phyloP scores from a whole-genome alignment of 2,888 invertebrate species.

The Smittia sp. region DNA sequence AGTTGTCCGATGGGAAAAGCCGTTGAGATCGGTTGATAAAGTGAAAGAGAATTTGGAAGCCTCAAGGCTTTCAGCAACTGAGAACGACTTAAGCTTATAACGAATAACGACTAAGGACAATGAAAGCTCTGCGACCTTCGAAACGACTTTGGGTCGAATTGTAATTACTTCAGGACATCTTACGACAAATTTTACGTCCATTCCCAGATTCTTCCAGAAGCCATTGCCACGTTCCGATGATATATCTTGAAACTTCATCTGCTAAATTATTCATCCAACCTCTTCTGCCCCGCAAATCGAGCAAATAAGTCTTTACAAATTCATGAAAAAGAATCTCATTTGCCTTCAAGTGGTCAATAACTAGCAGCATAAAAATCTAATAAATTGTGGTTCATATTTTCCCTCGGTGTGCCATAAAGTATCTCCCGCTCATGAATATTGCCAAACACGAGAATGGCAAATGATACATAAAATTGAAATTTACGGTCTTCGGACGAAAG shows the following conservation, averaged over 20 bases:
- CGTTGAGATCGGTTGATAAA: neutral
- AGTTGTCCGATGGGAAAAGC: neutral
- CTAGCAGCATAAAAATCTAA: slow-evolving; percentile 35
- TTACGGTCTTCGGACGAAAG: slow-evolving; percentile 5
- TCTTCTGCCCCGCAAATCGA: neutral
- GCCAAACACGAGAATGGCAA: slow-evolving; percentile 32
- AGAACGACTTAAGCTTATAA: too few relatives aligned
- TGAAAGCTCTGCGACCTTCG: too few relatives aligned
- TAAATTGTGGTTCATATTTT: slow-evolving; percentile 34
- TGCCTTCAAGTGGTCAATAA: slow-evolving; percentile 41
- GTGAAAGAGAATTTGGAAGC: too few relatives aligned
- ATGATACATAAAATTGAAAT: slow-evolving; percentile 41
- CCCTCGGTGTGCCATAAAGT: slow-evolving; percentile 29
- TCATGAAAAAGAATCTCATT: slow-evolving; percentile 37
- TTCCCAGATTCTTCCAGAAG: too few relatives aligned
- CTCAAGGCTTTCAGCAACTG: too few relatives aligned
- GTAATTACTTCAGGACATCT: too few relatives aligned
- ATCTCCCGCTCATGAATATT: slow-evolving; percentile 20
- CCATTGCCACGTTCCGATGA: neutral
- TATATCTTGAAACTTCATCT: neutral
- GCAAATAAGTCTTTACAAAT: slow-evolving; percentile 19
- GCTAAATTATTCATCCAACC: neutral
- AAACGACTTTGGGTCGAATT: too few relatives aligned
- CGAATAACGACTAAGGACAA: too few relatives aligned
- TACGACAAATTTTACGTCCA: too few relatives aligned